Evolutionary conservation across 1,140 invertebrate species (phyloP), one percentile per base, ranked within the genome.

Genomic region (Conus betulinus): DNA sequence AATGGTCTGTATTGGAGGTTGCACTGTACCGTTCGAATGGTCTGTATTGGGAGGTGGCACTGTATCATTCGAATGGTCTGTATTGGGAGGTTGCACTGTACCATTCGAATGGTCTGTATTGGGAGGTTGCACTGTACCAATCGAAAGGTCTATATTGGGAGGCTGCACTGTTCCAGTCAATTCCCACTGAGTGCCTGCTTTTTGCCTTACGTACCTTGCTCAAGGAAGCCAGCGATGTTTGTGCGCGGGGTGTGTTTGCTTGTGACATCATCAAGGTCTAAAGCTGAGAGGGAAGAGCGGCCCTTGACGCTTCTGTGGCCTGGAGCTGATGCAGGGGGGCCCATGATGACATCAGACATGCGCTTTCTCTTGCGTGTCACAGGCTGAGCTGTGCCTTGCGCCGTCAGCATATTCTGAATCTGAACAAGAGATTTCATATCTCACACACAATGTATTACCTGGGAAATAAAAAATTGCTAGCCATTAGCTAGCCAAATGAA

Each of bases 331-430:
- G 51, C n/a, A 5, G 63, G 63, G 63, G 87, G 63, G 8, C 25
- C 51, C 79, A 74, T 74, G n/a, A 15, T 55, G 27, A 86, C 84
- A 52, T 76, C 71, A n/a, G 71, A 87, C 17, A 78, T n/a, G 11
- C 85, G 74, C 25, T 87, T 67, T 52, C 74, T 39, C 71, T 60
- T 85, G 53, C 88, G 88, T 7, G 88, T 89, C 11, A 76, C 63
- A 20, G 88, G 88, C 60, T 85, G 63, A 8, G 88, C 88, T 63
- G 88, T 89, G 15, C 84, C 84, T 60, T 86, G 84, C 25, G 79
- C 39, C 7, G 82, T 60, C 71, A 89, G 83, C 82, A 89, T 85
- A 51, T 86, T 86, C 76, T 89, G 88, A 39, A 89, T 89, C 88
- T 89, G 63, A 39, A 39, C 39, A 39, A 39, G 39, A 39, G 39